These are phyloP conservation scores for Cremastinae sp. DNA, from an alignment of 2,888 invertebrate genomes.

Conservation along the genomic window DNA sequence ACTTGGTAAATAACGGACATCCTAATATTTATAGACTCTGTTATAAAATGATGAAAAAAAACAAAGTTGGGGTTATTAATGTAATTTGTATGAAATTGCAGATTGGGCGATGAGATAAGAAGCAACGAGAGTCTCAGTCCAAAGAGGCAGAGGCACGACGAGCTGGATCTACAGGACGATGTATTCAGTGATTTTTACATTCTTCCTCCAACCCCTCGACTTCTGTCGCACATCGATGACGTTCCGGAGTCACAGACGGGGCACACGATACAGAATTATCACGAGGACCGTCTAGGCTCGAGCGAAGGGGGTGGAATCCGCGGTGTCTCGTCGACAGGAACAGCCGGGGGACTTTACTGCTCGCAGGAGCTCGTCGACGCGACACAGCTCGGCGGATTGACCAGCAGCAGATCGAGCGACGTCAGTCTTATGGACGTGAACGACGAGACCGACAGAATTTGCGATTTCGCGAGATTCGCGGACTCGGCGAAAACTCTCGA, in stretches of 20 bases:
- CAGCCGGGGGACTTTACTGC: slow-evolving; percentile 47
- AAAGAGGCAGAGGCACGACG: slow-evolving; percentile 81
- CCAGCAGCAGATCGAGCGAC: slow-evolving; percentile 61
- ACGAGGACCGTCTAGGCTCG: slow-evolving; percentile 67
- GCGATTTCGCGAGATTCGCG: slow-evolving; percentile 74
- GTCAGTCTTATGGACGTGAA: slow-evolving; percentile 71
- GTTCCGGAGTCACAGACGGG: slow-evolving; percentile 55
- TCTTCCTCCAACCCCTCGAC: slow-evolving; percentile 85
- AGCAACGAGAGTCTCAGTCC: slow-evolving; percentile 69
- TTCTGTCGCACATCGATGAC: slow-evolving; percentile 86
- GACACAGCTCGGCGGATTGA: slow-evolving; percentile 26
- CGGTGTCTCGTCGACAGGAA: slow-evolving; percentile 47
- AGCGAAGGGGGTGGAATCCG: slow-evolving; percentile 48
- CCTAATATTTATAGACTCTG: too few species aligned
- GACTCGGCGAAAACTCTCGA: slow-evolving; percentile 74
- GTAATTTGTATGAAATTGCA: slow-evolving; percentile 60
- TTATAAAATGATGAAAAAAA: too few species aligned
- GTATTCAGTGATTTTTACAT: slow-evolving; percentile 88
- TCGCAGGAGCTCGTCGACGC: slow-evolving; percentile 58
- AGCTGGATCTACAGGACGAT: slow-evolving; percentile 86
- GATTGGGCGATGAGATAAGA: slow-evolving; percentile 73
- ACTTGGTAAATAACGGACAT: too few species aligned
- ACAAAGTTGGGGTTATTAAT: too few species aligned
- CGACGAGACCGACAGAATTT: slow-evolving; percentile 74
- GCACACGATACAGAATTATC: slow-evolving; percentile 62